phyloP scores from a whole-genome alignment of 2,113 vertebrate species.

The Tupaia chinensis region DNA sequence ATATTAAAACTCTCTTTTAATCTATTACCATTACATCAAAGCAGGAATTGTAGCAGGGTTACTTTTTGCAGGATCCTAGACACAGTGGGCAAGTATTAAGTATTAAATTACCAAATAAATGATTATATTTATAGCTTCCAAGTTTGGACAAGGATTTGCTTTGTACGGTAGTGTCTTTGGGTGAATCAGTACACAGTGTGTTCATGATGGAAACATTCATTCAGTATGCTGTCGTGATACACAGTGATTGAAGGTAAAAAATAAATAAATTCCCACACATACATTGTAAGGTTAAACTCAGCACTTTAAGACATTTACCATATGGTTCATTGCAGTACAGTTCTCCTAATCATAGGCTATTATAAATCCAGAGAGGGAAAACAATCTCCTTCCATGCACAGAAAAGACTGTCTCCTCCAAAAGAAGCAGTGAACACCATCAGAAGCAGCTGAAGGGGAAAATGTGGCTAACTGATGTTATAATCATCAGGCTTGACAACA shows the following conservation, averaged over 20 bases:
- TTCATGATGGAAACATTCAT: no score
- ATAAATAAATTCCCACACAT: not conserved
- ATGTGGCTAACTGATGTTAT: not conserved
- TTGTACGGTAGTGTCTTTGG: not conserved
- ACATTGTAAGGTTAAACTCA: not conserved
- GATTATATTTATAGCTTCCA: not conserved
- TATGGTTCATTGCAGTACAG: not conserved
- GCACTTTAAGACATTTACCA: not conserved
- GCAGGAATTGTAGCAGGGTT: not conserved
- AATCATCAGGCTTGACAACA: not conserved
- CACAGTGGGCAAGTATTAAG: not conserved
- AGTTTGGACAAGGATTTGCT: not conserved
- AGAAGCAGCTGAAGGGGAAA: not conserved
- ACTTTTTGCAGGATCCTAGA: not conserved
- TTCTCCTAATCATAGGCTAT: not conserved
- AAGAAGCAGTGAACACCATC: not conserved
- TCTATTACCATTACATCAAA: not conserved
- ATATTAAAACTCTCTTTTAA: not conserved
- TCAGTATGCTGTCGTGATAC: no score
- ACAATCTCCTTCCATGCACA: not conserved
- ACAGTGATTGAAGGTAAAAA: no score
- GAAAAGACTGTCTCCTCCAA: not conserved
- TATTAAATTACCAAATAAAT: conserved; percentile 1
- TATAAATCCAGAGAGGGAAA: conserved; percentile 9
- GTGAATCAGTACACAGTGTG: no score